Percentiles rank a stretch among this genome's conserved stretches.
Evolutionary conservation across 2,113 vertebrate species (phyloP).

Genomic region (Melanerpes aurifrons): DNA sequence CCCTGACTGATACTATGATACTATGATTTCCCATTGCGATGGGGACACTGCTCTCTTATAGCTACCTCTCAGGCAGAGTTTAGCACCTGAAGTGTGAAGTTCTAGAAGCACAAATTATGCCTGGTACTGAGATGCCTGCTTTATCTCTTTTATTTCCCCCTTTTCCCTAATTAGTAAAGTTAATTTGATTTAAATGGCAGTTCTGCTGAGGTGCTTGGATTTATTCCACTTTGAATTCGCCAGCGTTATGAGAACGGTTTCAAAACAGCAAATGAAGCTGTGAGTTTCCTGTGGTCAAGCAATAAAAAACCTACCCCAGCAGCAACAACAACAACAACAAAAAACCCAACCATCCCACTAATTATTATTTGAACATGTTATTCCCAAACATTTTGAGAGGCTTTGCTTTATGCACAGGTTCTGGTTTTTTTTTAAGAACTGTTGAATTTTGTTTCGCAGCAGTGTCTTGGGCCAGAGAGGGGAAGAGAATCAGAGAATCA

Average conservation of each 20-base stretch:
- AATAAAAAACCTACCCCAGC: neutral
- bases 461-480: no score
- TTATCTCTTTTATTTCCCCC: neutral
- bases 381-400: conserved; percentile 35
- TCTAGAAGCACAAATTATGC: conserved; percentile 69
- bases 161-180: conserved; percentile 70
- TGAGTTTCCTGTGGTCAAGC: conserved; percentile 63
- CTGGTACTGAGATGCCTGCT: conserved; percentile 60
- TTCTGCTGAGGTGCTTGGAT: conserved; percentile 64
- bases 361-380: conserved; percentile 42
- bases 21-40: conserved; percentile 32
- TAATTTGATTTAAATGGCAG: conserved; percentile 79
- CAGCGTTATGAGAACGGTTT: conserved; percentile 65
- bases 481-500: no score
- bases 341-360: neutral
- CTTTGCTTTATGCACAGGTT: conserved; percentile 39
- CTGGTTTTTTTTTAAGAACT: conserved; percentile 48
- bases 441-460: neutral
- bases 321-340: neutral
- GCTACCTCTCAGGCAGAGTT: conserved; percentile 62
- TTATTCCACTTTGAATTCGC: conserved; percentile 65
- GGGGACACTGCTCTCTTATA: conserved; percentile 53
- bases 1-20: no score
- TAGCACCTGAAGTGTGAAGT: conserved; percentile 63
- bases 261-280: conserved; percentile 66